These are phyloP conservation scores for Synergus itoensis DNA, from an alignment of 2,888 invertebrate species.

Conservation along the genomic window DNA sequence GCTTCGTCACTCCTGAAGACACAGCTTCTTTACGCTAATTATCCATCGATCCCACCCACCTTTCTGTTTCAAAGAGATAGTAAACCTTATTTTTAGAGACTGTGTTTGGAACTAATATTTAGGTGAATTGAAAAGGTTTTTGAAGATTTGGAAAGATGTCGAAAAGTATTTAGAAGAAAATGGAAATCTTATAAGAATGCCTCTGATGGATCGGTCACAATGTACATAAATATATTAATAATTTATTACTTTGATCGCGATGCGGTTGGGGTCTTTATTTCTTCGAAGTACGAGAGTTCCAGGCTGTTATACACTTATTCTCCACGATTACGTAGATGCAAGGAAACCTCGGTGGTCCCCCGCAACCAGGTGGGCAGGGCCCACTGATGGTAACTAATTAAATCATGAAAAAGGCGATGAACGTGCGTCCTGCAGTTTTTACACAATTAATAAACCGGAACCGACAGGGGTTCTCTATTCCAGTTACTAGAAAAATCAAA, in stretches of 20 bases:
- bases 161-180: not conserved
- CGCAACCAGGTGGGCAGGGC: conserved; percentile 59
- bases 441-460: conserved; percentile 65
- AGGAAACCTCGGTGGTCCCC: conserved; percentile 60
- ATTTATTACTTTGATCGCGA: not conserved
- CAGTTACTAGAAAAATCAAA: not conserved
- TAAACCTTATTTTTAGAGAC: not conserved
- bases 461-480: conserved; percentile 43
- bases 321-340: conserved; percentile 45
- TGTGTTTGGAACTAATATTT: not conserved
- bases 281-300: not conserved
- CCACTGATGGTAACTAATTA: conserved; percentile 61
- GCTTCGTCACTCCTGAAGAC: conserved; percentile 59
- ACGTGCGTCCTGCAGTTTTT: conserved; percentile 60
- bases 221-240: conserved; percentile 4
- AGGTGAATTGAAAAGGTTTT: too few species aligned
- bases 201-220: not conserved
- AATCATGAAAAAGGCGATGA: conserved; percentile 64
- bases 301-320: conserved; percentile 29
- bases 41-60: conserved; percentile 57
- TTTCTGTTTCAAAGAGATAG: not conserved
- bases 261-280: not conserved
- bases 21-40: conserved; percentile 59
- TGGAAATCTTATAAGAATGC: not conserved
- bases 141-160: too few species aligned